A percentile compares a stretch with the other conserved stretches of the same genome.
Evolutionary conservation across 2,113 vertebrate species (phyloP).

Genomic region (Aleadryas rufinucha): DNA sequence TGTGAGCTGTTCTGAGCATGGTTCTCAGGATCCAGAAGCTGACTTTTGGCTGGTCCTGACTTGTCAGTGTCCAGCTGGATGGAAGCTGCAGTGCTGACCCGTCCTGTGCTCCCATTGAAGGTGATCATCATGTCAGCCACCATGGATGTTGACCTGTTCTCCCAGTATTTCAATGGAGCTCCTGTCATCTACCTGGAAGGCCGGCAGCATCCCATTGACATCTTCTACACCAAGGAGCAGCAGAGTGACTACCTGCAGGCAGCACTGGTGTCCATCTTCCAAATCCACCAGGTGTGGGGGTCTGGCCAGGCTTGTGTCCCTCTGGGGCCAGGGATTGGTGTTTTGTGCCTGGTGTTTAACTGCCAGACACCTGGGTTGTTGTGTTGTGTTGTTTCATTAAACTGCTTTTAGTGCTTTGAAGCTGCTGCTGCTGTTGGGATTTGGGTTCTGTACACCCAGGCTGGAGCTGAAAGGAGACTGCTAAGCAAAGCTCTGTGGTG

Average conservation of each 20-base stretch:
- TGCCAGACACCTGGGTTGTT: neutral
- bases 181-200: slow-evolving; percentile 95
- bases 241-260: slow-evolving; percentile 97
- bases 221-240: slow-evolving; percentile 91
- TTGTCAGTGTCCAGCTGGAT: neutral
- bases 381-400: neutral
- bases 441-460: neutral
- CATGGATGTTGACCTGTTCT: slow-evolving; percentile 96
- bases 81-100: neutral
- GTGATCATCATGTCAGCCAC: slow-evolving; percentile 96
- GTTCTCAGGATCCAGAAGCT: neutral
- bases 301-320: neutral
- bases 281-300: slow-evolving; percentile 88
- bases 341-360: neutral
- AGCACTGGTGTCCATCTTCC: slow-evolving; percentile 90
- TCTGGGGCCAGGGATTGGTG: neutral
- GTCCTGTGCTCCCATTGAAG: slow-evolving; percentile 33
- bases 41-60: neutral
- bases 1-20: neutral
- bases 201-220: slow-evolving; percentile 91
- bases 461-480: neutral
- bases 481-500: neutral
- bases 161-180: slow-evolving; percentile 90
- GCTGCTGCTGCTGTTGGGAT: neutral
- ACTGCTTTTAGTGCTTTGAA: neutral